Evolutionary conservation across 2,113 vertebrate genomes (phyloP).

Genomic region (Tyto alba): DNA sequence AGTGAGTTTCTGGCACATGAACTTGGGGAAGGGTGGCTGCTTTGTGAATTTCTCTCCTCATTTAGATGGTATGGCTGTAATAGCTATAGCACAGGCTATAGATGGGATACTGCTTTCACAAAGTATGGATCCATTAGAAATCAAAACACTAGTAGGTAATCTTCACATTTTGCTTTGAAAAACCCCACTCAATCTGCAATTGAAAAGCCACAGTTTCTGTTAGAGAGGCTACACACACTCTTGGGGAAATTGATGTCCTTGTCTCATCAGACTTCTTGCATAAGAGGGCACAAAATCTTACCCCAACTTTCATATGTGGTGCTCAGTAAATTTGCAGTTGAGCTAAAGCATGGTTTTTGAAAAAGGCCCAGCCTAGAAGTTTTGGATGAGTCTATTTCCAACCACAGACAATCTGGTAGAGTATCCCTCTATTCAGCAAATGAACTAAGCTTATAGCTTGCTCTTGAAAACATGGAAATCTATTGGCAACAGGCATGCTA

Average conservation of each 20-base stretch:
- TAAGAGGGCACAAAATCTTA: background rate
- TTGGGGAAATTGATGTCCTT: background rate
- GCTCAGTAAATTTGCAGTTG: background rate
- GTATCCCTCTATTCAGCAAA: background rate
- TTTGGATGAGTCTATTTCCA: background rate
- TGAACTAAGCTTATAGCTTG: background rate
- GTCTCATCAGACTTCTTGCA: background rate
- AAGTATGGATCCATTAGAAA: background rate
- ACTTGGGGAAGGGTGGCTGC: background rate
- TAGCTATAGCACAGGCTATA: background rate
- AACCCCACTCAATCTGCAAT: background rate
- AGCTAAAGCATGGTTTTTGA: background rate
- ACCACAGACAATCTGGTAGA: background rate
- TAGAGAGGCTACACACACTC: background rate
- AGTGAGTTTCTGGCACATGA: background rate
- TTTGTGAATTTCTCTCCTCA: background rate
- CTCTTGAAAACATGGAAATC: slow-evolving; percentile 6
- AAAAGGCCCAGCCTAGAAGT: background rate
- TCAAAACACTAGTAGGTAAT: background rate
- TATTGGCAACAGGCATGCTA: background rate
- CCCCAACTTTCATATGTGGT: background rate
- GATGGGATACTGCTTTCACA: background rate
- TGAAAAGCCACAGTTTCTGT: background rate
- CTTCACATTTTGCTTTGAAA: background rate
- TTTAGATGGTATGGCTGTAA: background rate